Evolutionary conservation across 2,888 invertebrate genomes (phyloP).

Genomic region (Leptopilina myrica): DNA sequence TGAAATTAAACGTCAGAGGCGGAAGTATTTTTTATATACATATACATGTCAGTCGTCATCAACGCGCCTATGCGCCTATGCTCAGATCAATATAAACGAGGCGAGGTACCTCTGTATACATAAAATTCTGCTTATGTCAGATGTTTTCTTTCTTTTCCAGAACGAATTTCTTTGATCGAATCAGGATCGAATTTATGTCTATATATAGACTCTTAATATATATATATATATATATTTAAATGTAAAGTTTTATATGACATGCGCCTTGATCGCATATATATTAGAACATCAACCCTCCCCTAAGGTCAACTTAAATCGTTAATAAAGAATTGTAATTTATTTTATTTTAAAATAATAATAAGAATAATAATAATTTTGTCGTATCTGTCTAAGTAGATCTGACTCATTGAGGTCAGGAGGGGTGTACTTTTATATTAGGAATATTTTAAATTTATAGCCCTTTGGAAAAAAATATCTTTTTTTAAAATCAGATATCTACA

Average conservation of each 20-base stretch:
- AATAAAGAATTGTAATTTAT: neutral
- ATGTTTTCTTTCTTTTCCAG: neutral
- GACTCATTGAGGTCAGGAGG: too few species aligned
- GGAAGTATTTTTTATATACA: slow-evolving; percentile 4
- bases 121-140: neutral
- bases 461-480: too few species aligned
- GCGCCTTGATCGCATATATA: neutral
- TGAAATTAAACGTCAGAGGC: neutral
- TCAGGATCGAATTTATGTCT: neutral
- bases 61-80: neutral
- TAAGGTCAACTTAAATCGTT: slow-evolving; percentile 4
- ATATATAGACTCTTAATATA: neutral
- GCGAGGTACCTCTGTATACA: slow-evolving; percentile 3
- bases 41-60: slow-evolving; percentile 8
- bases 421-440: too few species aligned
- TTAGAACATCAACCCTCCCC: neutral
- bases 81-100: slow-evolving; percentile 29
- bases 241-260: neutral
- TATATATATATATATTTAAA: neutral
- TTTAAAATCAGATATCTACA: too few species aligned
- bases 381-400: too few species aligned
- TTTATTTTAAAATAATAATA: neutral
- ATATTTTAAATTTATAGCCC: too few species aligned
- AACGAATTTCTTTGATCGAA: neutral
- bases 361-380: neutral